Conservation (phyloP, 2,797 vertebrate species). For the Eulemur mongoz region DNA sequence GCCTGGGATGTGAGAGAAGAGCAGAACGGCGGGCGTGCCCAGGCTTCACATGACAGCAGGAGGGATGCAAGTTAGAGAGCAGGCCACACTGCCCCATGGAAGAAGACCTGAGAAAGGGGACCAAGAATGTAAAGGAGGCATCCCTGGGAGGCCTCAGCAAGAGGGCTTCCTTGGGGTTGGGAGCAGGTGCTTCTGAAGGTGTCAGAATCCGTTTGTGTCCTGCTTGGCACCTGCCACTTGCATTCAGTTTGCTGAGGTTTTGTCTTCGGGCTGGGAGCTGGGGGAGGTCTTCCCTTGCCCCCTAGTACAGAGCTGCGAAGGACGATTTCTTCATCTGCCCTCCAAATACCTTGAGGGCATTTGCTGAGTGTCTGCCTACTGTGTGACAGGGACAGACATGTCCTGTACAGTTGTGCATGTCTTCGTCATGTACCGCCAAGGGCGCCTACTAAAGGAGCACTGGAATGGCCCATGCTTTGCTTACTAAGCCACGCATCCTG, state of each 20-base stretch:
- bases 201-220: background rate
- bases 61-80: background rate
- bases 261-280: background rate
- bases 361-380: background rate
- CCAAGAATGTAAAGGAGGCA: background rate
- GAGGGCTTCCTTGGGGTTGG: background rate
- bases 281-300: background rate
- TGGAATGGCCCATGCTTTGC: background rate
- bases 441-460: background rate
- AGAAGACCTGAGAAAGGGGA: background rate
- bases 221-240: background rate
- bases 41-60: background rate
- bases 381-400: background rate
- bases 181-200: background rate
- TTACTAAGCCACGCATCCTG: background rate
- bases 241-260: background rate
- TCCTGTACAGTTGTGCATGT: background rate
- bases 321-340: background rate
- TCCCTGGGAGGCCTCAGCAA: background rate
- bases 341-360: background rate
- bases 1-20: background rate
- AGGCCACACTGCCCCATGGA: background rate
- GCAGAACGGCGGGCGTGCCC: background rate
- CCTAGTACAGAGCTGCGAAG: background rate
- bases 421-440: background rate